These are phyloP conservation scores for Thereuonema tuberculata DNA, from an alignment of 1,140 invertebrate genomes.

Conservation along the genomic window DNA sequence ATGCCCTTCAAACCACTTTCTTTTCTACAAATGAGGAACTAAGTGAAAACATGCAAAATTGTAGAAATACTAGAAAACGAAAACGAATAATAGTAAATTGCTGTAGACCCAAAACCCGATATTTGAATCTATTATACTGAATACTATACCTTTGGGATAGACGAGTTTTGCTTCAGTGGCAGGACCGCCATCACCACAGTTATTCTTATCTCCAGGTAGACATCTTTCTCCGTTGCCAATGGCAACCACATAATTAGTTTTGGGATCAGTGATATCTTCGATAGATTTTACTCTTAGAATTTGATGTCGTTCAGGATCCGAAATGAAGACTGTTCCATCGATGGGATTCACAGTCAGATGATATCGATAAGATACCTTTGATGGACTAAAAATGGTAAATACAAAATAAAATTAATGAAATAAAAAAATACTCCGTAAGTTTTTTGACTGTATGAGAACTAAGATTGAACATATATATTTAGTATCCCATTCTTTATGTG, in stretches of 20 bases:
- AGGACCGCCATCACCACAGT: constrained; percentile 84
- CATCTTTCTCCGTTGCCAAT: constrained; percentile 89
- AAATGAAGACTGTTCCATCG: constrained; percentile 85
- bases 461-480: too few species aligned
- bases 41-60: too few species aligned
- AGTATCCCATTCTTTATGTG: too few species aligned
- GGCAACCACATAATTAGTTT: constrained; percentile 83
- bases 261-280: constrained; percentile 66
- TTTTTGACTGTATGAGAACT: background rate
- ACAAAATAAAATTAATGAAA: constrained; percentile 11
- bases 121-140: too few species aligned
- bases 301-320: constrained; percentile 85
- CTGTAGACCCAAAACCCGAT: too few species aligned
- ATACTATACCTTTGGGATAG: constrained; percentile 88
- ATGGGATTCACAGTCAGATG: constrained; percentile 87
- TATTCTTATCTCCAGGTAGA: constrained; percentile 83
- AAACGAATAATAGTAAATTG: too few species aligned
- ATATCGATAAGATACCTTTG: constrained; percentile 84
- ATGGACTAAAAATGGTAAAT: constrained; percentile 48
- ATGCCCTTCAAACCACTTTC: too few species aligned
- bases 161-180: constrained; percentile 84
- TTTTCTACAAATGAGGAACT: too few species aligned
- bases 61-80: too few species aligned
- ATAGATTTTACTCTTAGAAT: constrained; percentile 78
- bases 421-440: too few species aligned